phyloP scores from a whole-genome alignment of 1,140 invertebrate species.

The Ruditapes philippinarum region DNA sequence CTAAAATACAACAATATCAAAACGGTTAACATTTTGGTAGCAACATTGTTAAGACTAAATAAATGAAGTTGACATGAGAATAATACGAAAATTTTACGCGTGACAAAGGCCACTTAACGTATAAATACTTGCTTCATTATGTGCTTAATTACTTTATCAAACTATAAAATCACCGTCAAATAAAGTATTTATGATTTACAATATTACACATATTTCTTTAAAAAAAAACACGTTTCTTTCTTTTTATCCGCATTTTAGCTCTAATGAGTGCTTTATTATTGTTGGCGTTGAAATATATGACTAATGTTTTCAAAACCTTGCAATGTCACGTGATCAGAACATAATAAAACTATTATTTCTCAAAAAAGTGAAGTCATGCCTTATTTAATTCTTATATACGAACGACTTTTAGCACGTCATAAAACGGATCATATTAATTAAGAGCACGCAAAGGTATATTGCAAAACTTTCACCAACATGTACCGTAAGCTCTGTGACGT shows the following conservation, averaged over 20 bases:
- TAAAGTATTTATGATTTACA: neutral
- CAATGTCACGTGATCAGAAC: neutral
- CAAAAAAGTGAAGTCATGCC: neutral
- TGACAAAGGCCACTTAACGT: neutral
- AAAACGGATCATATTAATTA: neutral
- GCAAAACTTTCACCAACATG: neutral
- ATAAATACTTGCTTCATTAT: neutral
- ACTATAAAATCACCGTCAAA: neutral
- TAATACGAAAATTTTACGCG: too few relatives aligned
- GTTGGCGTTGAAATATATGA: neutral
- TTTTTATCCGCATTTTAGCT: neutral
- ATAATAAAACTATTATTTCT: neutral
- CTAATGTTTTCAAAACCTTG: neutral
- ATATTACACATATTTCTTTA: neutral
- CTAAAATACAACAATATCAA: too few relatives aligned
- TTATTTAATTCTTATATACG: neutral
- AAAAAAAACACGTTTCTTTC: too few relatives aligned
- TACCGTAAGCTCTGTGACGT: too few relatives aligned
- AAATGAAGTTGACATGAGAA: too few relatives aligned
- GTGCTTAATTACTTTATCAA: neutral
- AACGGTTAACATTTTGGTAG: too few relatives aligned
- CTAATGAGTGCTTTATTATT: neutral
- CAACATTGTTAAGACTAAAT: too few relatives aligned
- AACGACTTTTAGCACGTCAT: slow-evolving; percentile 3
- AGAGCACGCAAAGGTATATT: neutral